Conservation (phyloP, 2,113 vertebrate genomes). For the Scalopus aquaticus region DNA sequence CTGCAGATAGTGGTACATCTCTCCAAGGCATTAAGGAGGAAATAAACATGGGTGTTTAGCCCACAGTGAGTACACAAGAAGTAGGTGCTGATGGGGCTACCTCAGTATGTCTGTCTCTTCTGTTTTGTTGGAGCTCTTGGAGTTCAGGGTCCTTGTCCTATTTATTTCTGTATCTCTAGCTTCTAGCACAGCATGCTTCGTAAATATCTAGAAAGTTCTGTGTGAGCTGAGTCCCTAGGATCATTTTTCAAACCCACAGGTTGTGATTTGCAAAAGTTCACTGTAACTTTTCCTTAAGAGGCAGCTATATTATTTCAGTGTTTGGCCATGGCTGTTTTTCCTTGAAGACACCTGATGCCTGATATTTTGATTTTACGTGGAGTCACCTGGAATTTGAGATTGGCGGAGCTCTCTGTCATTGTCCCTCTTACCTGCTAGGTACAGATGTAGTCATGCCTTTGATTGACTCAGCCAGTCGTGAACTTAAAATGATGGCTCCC, state of each 20-base stretch:
- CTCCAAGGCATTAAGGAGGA: background rate
- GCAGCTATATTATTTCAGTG: background rate
- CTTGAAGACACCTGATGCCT: background rate
- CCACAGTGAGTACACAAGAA: rapidly evolving
- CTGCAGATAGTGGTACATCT: background rate
- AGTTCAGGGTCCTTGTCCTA: background rate
- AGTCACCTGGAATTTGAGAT: background rate
- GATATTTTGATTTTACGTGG: background rate
- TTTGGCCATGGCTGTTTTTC: background rate
- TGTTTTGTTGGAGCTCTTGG: background rate
- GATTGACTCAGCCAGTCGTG: background rate
- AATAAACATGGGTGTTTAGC: background rate
- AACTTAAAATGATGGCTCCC: background rate
- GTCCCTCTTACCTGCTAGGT: background rate
- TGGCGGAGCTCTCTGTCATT: slow-evolving; percentile 14
- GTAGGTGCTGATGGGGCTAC: background rate
- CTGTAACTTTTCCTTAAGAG: background rate
- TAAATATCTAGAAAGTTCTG: background rate
- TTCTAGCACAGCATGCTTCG: background rate
- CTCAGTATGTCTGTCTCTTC: background rate
- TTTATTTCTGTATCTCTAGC: background rate
- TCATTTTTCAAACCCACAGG: background rate
- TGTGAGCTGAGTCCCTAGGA: background rate
- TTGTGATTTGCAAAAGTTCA: background rate
- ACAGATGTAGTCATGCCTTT: background rate